Conservation (phyloP, 2,797 vertebrate species). For the Trichosurus vulpecula region DNA sequence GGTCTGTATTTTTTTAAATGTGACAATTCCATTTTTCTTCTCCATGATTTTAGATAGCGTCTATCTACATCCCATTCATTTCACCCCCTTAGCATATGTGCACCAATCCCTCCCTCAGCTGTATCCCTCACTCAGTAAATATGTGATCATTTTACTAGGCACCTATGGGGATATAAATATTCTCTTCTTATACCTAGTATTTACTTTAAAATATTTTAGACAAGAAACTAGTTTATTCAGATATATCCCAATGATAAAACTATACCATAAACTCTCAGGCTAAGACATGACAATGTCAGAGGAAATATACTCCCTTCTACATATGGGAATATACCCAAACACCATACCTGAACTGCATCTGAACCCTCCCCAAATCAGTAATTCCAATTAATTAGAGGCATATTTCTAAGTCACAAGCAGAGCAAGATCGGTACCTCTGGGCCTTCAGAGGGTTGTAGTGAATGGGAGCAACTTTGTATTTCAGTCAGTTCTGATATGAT, state of each 20-base stretch:
- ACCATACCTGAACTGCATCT: constrained; percentile 34
- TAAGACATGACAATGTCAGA: background rate
- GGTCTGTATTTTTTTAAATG: constrained; percentile 29
- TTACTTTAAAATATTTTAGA: constrained; percentile 25
- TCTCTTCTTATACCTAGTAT: background rate
- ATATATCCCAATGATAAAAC: constrained; percentile 13
- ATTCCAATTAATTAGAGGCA: constrained; percentile 50
- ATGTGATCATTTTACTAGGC: background rate
- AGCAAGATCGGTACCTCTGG: constrained; percentile 50
- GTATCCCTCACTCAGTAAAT: background rate
- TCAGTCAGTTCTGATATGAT: constrained; percentile 25
- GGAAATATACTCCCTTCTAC: background rate
- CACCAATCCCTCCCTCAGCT: background rate
- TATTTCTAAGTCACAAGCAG: constrained; percentile 31
- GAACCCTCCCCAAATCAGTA: constrained; percentile 67
- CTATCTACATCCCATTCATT: background rate
- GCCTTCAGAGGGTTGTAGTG: constrained; percentile 1
- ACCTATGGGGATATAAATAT: background rate
- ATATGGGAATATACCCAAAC: background rate
- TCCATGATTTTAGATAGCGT: constrained; percentile 16
- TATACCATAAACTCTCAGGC: constrained; percentile 21
- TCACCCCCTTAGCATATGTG: background rate
- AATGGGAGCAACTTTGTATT: background rate
- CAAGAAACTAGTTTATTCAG: constrained; percentile 19
- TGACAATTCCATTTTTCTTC: constrained; percentile 35